These are phyloP conservation scores for Microplitis demolitor DNA, from an alignment of 1,140 invertebrate species.

Conservation along the genomic window DNA sequence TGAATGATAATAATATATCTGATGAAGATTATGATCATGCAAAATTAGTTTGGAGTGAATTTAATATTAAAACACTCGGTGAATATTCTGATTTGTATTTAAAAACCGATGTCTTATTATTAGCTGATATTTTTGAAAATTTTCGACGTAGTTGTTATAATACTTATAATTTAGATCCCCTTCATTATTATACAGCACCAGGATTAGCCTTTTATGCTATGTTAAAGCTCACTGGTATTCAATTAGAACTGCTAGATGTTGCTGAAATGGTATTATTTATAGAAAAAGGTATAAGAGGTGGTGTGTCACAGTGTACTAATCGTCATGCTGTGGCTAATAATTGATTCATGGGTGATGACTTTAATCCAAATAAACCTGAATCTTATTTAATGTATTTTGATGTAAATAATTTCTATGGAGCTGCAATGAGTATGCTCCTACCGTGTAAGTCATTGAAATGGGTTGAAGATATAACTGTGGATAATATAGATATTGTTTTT, in stretches of 20 bases:
- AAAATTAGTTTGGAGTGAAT: conserved; percentile 49
- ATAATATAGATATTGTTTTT: background rate
- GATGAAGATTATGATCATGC: conserved; percentile 49
- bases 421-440: conserved; percentile 53
- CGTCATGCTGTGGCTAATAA: conserved; percentile 58
- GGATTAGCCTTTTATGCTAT: background rate
- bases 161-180: conserved; percentile 46
- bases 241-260: background rate
- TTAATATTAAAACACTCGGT: conserved; percentile 45
- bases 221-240: background rate
- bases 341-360: conserved; percentile 49
- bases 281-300: conserved; percentile 48
- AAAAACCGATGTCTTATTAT: background rate
- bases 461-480: conserved; percentile 31
- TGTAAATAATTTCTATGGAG: conserved; percentile 65
- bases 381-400: conserved; percentile 59
- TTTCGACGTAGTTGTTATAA: conserved; percentile 43
- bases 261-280: conserved; percentile 39
- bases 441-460: conserved; percentile 55
- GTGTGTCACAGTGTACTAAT: conserved; percentile 46
- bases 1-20: conserved; percentile 41
- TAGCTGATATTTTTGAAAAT: conserved; percentile 60
- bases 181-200: conserved; percentile 41
- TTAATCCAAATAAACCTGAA: conserved; percentile 45
- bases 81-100: conserved; percentile 57